Evolutionary conservation across 1,140 invertebrate species (phyloP), one percentile per base, ranked within the genome.

Genomic region (Drosophila lacertosa): DNA sequence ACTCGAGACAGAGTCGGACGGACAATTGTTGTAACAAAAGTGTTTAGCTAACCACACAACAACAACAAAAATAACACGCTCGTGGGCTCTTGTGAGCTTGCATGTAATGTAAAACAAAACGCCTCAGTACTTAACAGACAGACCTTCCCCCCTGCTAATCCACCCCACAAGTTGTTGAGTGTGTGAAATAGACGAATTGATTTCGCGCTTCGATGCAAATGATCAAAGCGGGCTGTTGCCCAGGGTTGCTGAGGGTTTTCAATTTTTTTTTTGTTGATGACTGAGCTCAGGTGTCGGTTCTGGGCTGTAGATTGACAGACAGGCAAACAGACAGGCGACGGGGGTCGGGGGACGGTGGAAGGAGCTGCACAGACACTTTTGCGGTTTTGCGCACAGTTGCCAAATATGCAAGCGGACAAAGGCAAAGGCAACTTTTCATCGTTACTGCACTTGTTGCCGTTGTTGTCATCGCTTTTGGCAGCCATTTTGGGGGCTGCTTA

Each of bases 151-250:
- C 2, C 16, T 35, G 42, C 40, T 18, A 26, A 15, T 13, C 32
- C 13, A 18, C 5, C 13, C 2, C 1, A 3, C 22, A 16, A 35
- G 40, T 51, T 15, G 58, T 33, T 51, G 59, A 55, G 68, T 74
- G 63, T 72, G 69, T 72, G 54, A 71, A 79, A 84, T 86, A 84
- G 82, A 86, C 66, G 77, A 86, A 88, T 88, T 86, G 82, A 82
- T 86, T 88, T 88, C 62, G 77, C 77, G 82, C 82, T 82, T 77
- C 57, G 70, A 66, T 88, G 82, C 74, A 81, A 73, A 88, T 88
- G 82, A 86, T 86, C 82, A 86, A 86, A 86, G 82, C 80, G 75
- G 65, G 24, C 33, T 45, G 18, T 44, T 45, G 40, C 39, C 18
- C 35, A 54, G 40, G 48, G 57, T 29, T 59, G 47, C 45, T 24